These are phyloP conservation scores for Callimorpha dominula DNA, from an alignment of 2,888 invertebrate genomes.

Conservation along the genomic window DNA sequence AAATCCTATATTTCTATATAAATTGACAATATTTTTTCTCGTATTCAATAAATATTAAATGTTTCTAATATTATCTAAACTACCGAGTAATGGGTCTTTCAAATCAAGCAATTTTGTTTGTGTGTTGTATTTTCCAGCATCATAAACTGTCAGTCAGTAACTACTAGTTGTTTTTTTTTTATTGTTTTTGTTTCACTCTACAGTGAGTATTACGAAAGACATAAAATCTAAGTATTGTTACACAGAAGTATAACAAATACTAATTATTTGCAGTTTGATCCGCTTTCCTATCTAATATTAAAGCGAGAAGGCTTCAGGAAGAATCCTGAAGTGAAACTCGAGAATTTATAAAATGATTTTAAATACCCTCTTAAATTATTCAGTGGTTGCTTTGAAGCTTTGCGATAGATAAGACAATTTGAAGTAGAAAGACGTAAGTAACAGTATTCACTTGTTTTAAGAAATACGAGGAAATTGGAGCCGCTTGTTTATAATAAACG, in stretches of 20 bases:
- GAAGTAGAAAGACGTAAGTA: conserved; percentile 47
- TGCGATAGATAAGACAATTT: conserved; percentile 55
- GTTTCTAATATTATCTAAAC: background rate
- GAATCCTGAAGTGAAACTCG: conserved; percentile 44
- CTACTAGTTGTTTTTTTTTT: too few species aligned
- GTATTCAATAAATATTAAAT: background rate
- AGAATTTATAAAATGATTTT: conserved; percentile 67
- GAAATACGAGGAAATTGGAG: background rate
- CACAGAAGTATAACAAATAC: conserved; percentile 43
- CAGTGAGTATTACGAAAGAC: background rate
- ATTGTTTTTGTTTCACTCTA: too few species aligned
- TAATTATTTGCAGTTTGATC: conserved; percentile 51
- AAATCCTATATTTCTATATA: background rate
- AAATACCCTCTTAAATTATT: conserved; percentile 69
- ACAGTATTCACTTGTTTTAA: conserved; percentile 50
- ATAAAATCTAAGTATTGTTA: conserved; percentile 7
- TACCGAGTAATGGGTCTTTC: background rate
- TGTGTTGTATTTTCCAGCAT: conserved; percentile 20
- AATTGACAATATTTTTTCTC: background rate
- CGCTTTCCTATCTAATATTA: conserved; percentile 62
- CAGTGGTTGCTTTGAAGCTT: conserved; percentile 66
- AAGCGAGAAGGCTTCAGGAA: too few species aligned
- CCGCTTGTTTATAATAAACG: background rate
- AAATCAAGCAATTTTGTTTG: conserved; percentile 6
- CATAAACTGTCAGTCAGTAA: conserved; percentile 2